Evolutionary conservation across 2,888 invertebrate genomes (phyloP).

Genomic region (Macroteleia sp.): DNA sequence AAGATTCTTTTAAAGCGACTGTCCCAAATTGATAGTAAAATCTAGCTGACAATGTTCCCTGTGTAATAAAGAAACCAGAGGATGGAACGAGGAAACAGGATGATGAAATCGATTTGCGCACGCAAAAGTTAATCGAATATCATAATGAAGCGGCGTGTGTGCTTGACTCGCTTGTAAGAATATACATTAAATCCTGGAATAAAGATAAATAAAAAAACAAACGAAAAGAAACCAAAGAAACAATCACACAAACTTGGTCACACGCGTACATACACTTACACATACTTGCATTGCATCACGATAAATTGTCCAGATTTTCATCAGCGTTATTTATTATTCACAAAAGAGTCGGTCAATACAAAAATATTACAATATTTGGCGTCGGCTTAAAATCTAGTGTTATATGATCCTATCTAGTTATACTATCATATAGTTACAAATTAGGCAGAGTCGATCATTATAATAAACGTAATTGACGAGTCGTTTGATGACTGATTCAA

Average conservation of each 20-base stretch:
- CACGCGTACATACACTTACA: slow-evolving; percentile 59
- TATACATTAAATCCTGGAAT: slow-evolving; percentile 36
- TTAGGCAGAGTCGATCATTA: slow-evolving; percentile 63
- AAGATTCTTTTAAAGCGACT: neutral
- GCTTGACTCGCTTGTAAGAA: slow-evolving; percentile 26
- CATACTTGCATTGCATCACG: slow-evolving; percentile 60
- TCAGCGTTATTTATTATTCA: slow-evolving; percentile 74
- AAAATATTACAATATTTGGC: slow-evolving; percentile 80
- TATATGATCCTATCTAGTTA: slow-evolving; percentile 59
- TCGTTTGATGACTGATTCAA: slow-evolving; percentile 14
- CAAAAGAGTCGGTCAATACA: slow-evolving; percentile 77
- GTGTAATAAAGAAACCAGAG: neutral
- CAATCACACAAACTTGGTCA: slow-evolving; percentile 52
- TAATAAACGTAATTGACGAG: slow-evolving; percentile 60
- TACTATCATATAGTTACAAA: slow-evolving; percentile 15
- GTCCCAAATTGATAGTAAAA: neutral
- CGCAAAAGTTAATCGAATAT: slow-evolving; percentile 52
- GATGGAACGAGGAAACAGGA: slow-evolving; percentile 20
- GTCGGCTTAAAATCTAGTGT: slow-evolving; percentile 70
- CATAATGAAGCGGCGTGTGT: slow-evolving; percentile 28
- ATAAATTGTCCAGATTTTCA: slow-evolving; percentile 51
- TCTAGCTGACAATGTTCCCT: neutral
- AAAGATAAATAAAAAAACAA: slow-evolving; percentile 24
- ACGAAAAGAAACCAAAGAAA: slow-evolving; percentile 11
- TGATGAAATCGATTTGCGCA: slow-evolving; percentile 44